Base-by-base conservation (phyloP, 2,888 invertebrate genomes). In the Coelinius sp. region DNA sequence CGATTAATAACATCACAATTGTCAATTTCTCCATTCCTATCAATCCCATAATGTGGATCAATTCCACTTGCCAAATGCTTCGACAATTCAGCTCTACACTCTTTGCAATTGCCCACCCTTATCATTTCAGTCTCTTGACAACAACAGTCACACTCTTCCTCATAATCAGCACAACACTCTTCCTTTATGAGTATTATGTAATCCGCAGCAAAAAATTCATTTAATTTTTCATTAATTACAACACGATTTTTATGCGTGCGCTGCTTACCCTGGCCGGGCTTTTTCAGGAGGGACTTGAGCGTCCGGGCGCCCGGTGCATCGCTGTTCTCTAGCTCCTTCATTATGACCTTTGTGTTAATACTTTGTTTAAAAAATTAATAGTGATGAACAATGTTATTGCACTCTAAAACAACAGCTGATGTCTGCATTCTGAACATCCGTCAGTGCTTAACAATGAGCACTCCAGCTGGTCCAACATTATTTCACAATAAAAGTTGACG, bases 201-300 rank as follows among this genome's bases (percentile, higher is more conserved):
- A 89, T 96, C 96, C 66, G 96, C 96, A 81, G 96, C 96, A 87
- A 96, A 96, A 89, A 95, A 96, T 87, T 95, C 95, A 89, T 96
- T 96, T 68, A 94, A 92, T 83, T 93, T 94, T 89, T 96, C 96
- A 85, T 96, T 95, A 84, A 96, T 96, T 67, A 95, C 93, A 24
- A 96, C 96, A 70, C 95, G 92, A 86, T 95, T 92, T 83, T 93
- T 94, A 81, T 92, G 93, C 73, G 90, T 87, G 74, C 90, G 86
- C 17, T 81, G 88, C 84, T 92, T 93, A 78, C 90, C 91, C 70
- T 91, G 90, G 73, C 94, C 93, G 74, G 92, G 91, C 83, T 94
- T 94, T 89, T 95, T 95, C 68, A 95, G 90, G 81, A 95, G 90
- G 35, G 94, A 93, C 84, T 93, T 93, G 80, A 93, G 90, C 35